Evolutionary conservation across 2,113 vertebrate species (phyloP).

Genomic region (Maccullochella peelii): DNA sequence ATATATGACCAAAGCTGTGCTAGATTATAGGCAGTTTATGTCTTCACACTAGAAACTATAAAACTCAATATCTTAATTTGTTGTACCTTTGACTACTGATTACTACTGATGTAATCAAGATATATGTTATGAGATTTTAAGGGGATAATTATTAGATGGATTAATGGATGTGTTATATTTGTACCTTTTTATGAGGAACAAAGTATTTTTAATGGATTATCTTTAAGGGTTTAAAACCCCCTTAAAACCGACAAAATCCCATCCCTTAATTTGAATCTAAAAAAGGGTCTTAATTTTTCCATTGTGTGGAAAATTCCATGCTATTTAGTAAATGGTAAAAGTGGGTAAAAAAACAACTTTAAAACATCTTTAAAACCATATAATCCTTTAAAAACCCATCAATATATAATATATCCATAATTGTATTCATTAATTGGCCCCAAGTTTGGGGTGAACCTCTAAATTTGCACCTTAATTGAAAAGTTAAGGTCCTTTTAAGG

Average conservation of each 20-base stretch:
- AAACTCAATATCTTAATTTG: conserved; percentile 1
- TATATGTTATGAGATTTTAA: neutral
- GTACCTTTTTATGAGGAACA: neutral
- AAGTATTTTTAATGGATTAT: neutral
- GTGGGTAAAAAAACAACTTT: neutral
- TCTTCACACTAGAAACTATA: neutral
- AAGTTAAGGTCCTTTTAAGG: neutral
- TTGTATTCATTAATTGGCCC: neutral
- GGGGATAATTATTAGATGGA: neutral
- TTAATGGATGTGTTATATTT: neutral
- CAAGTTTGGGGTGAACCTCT: no score
- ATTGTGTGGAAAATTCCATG: neutral
- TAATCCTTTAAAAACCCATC: neutral
- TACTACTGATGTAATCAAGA: neutral
- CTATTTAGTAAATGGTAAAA: neutral
- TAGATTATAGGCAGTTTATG: neutral
- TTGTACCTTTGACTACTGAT: neutral
- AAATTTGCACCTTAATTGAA: no score
- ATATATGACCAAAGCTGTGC: conserved; percentile 43
- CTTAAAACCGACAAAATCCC: neutral
- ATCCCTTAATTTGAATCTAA: neutral
- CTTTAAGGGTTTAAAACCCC: neutral
- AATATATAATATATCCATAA: neutral
- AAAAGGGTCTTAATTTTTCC: neutral
- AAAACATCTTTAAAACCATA: neutral